Conservation (phyloP, 2,888 invertebrate species). For the Allophyes oxyacanthae region DNA sequence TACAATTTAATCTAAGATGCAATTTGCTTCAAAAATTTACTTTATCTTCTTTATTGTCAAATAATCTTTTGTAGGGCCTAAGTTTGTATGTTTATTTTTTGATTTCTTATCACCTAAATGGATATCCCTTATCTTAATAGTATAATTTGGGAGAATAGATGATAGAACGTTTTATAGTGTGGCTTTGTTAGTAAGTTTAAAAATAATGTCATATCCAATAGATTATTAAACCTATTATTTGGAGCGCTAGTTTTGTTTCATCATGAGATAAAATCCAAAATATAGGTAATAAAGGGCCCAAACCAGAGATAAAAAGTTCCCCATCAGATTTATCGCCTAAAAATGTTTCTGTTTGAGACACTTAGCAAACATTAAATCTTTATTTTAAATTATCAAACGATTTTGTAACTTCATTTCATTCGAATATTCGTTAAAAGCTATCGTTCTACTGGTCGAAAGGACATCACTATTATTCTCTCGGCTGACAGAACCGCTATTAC, state of each 20-base stretch:
- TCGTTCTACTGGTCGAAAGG: slow-evolving; percentile 55
- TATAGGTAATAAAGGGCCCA: too few relatives aligned
- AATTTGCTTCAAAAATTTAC: slow-evolving; percentile 28
- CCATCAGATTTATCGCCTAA: too few relatives aligned
- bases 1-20: slow-evolving; percentile 18
- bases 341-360: background rate
- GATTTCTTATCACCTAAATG: slow-evolving; percentile 8
- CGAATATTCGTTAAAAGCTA: slow-evolving; percentile 45
- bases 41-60: slow-evolving; percentile 17
- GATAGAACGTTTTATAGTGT: background rate
- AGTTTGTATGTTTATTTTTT: slow-evolving; percentile 1
- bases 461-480: slow-evolving; percentile 67
- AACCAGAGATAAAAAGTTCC: too few relatives aligned
- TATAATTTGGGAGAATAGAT: slow-evolving; percentile 5
- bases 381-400: too few relatives aligned
- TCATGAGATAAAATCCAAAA: too few relatives aligned
- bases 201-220: background rate
- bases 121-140: slow-evolving; percentile 15
- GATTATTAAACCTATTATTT: background rate
- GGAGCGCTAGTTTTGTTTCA: background rate
- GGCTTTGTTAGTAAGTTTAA: background rate
- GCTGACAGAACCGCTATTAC: slow-evolving; percentile 73
- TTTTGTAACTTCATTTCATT: slow-evolving; percentile 12
- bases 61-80: slow-evolving; percentile 10
- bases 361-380: too few relatives aligned